Conservation (phyloP, 2,888 invertebrate species). For the Dolichomitus sp. region DNA sequence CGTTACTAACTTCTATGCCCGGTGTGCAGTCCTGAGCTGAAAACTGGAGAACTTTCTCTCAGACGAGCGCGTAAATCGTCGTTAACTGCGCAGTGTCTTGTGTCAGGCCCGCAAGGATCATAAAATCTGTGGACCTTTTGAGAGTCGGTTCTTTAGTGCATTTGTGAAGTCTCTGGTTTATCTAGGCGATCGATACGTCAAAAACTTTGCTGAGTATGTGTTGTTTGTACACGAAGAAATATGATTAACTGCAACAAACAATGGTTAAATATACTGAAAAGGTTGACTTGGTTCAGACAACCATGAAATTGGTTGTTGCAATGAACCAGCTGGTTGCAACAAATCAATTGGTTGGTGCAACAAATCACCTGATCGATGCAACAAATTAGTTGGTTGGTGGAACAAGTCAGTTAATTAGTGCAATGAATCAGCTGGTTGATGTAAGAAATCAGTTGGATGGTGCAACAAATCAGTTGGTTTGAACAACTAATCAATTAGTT, state of each 20-base stretch:
- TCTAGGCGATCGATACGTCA: not conserved
- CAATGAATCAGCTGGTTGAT: too few relatives aligned
- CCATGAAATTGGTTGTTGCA: too few relatives aligned
- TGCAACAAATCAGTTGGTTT: too few relatives aligned
- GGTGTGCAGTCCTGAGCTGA: slow-evolving; percentile 33
- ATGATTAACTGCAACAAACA: not conserved
- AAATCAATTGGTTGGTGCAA: too few relatives aligned
- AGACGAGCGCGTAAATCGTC: slow-evolving; percentile 64
- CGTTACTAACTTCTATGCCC: slow-evolving; percentile 39
- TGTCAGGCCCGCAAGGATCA: slow-evolving; percentile 54
- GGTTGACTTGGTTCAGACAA: too few relatives aligned
- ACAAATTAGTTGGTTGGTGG: too few relatives aligned
- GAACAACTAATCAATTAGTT: too few relatives aligned
- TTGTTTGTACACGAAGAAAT: not conserved
- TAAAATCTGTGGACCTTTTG: slow-evolving; percentile 50
- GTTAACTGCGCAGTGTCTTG: slow-evolving; percentile 49
- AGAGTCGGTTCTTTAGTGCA: not conserved
- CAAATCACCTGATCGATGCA: too few relatives aligned
- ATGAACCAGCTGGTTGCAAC: too few relatives aligned
- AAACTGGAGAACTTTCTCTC: slow-evolving; percentile 64
- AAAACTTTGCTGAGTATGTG: not conserved
- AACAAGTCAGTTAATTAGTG: too few relatives aligned
- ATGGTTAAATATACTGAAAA: too few relatives aligned
- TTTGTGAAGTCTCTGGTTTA: not conserved
- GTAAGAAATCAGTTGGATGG: too few relatives aligned